These are phyloP conservation scores for Podarcis cretensis DNA, from an alignment of 2,113 vertebrate species.

Conservation along the genomic window DNA sequence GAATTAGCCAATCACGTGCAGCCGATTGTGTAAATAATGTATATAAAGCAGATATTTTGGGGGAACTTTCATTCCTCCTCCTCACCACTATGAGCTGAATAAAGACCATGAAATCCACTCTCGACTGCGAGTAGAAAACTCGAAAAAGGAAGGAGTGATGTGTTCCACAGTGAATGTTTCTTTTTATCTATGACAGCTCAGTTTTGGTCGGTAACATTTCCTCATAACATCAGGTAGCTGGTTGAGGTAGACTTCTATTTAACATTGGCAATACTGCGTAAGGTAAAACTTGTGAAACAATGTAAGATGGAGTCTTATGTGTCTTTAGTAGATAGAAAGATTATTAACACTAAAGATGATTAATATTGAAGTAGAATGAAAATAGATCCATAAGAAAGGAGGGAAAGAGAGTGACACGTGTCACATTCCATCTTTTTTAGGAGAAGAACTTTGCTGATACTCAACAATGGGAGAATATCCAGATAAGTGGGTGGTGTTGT, in stretches of 20 bases:
- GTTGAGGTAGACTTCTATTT: neutral
- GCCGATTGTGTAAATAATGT: too few relatives aligned
- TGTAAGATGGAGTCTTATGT: neutral
- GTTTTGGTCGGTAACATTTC: neutral
- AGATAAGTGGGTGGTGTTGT: neutral
- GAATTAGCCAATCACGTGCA: too few relatives aligned
- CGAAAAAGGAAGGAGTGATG: neutral
- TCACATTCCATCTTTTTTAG: neutral
- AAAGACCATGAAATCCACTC: too few relatives aligned
- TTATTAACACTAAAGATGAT: neutral
- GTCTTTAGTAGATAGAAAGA: neutral
- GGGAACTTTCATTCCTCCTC: too few relatives aligned
- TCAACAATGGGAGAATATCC: neutral
- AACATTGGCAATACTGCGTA: neutral
- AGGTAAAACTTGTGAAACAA: neutral
- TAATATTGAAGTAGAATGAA: neutral
- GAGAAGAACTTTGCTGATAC: neutral
- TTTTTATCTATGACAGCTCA: neutral
- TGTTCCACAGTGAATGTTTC: neutral
- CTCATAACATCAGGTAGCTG: neutral
- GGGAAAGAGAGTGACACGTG: neutral
- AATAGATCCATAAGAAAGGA: neutral
- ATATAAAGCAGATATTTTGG: too few relatives aligned
- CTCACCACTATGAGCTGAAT: too few relatives aligned
- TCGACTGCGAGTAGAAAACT: neutral